Conservation (phyloP, 2,113 vertebrate species). For the Tinamus guttatus region DNA sequence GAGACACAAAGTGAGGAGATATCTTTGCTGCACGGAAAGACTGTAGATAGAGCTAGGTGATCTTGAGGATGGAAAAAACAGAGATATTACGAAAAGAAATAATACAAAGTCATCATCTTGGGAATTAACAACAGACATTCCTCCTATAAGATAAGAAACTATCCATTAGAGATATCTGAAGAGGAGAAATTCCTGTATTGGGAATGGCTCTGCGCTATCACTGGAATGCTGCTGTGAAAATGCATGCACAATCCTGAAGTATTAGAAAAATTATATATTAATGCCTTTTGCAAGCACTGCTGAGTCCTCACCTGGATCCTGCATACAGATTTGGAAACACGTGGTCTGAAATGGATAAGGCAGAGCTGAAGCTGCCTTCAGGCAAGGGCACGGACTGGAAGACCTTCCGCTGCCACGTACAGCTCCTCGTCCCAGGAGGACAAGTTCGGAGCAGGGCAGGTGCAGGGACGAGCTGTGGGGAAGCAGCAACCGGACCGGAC, state of each 20-base stretch:
- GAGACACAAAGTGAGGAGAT: background rate
- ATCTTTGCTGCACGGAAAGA: background rate
- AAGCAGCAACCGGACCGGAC: background rate
- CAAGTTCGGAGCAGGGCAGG: background rate
- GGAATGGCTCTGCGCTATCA: background rate
- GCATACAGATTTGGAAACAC: background rate
- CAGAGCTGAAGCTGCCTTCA: slow-evolving; percentile 31
- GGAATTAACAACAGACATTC: background rate
- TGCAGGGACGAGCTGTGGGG: background rate
- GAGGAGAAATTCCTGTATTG: background rate
- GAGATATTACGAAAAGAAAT: background rate
- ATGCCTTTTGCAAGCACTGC: slow-evolving; percentile 12
- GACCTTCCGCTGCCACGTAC: background rate
- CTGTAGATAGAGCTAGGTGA: background rate
- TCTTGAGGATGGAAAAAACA: background rate
- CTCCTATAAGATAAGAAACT: background rate
- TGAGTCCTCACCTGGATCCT: slow-evolving; percentile 27
- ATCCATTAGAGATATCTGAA: background rate
- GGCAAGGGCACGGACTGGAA: slow-evolving; percentile 17
- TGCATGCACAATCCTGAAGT: background rate
- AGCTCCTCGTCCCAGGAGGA: background rate
- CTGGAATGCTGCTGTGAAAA: slow-evolving; percentile 4
- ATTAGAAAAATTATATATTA: background rate
- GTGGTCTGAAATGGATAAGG: background rate
- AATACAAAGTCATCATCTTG: background rate